phyloP scores from a whole-genome alignment of 2,113 vertebrate genomes.

The Campylorhamphus procurvoides region DNA sequence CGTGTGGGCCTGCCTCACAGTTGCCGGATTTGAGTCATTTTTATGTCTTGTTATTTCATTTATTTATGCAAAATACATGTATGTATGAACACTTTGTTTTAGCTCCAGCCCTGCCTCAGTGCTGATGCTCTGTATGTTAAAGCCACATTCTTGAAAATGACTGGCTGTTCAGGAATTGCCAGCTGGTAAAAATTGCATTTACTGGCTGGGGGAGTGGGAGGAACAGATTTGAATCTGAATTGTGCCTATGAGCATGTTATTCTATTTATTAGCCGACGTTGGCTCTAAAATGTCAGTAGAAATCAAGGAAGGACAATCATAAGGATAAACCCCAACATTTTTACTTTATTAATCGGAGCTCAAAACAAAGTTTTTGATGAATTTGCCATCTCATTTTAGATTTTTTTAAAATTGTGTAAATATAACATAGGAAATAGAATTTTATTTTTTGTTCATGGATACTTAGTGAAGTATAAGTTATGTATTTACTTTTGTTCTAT shows the following conservation, averaged over 20 bases:
- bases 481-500: conserved; percentile 88
- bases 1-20: conserved; percentile 90
- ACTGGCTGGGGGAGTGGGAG: conserved; percentile 77
- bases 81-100: conserved; percentile 95
- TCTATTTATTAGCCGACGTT: conserved; percentile 95
- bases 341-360: conserved; percentile 81
- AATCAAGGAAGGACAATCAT: conserved; percentile 91
- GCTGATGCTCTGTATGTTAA: conserved; percentile 77
- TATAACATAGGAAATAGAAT: conserved; percentile 97
- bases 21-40: conserved; percentile 93
- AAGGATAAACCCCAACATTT: conserved; percentile 71
- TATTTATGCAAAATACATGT: conserved; percentile 99
- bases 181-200: conserved; percentile 79
- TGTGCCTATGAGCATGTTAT: conserved; percentile 84
- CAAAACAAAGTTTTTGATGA: conserved; percentile 86
- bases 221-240: conserved; percentile 87
- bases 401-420: conserved; percentile 93
- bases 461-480: conserved; percentile 95
- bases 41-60: conserved; percentile 94
- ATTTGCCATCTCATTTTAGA: conserved; percentile 91
- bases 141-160: conserved; percentile 78
- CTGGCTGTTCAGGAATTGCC: conserved; percentile 81
- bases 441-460: conserved; percentile 96
- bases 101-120: conserved; percentile 87
- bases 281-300: conserved; percentile 92